These are phyloP conservation scores for Drosophila barbarae DNA, from an alignment of 2,888 invertebrate species.

Conservation along the genomic window DNA sequence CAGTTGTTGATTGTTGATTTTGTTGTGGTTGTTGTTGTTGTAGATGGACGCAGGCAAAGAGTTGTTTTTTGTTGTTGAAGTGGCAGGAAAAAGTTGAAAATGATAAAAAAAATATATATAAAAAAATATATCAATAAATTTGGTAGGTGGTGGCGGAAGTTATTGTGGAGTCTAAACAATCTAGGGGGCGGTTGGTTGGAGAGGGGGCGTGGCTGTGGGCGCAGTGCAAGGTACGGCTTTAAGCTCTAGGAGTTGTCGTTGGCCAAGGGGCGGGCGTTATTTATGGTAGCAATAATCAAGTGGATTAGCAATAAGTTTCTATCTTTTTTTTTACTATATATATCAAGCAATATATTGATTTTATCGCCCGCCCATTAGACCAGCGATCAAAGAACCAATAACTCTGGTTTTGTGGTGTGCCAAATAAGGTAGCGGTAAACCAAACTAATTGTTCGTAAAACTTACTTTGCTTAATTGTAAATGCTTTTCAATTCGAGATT, in stretches of 20 bases:
- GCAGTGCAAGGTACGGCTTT: constrained; percentile 19
- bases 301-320: neutral
- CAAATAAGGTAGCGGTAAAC: constrained; percentile 58
- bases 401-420: constrained; percentile 25
- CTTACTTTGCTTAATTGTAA: constrained; percentile 74
- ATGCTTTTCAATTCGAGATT: constrained; percentile 58
- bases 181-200: constrained; percentile 26
- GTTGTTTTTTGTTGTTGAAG: constrained; percentile 29
- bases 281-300: neutral
- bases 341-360: neutral
- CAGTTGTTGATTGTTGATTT: constrained; percentile 24
- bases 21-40: constrained; percentile 45
- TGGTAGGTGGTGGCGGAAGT: neutral
- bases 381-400: constrained; percentile 26
- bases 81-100: constrained; percentile 20
- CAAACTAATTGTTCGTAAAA: constrained; percentile 52
- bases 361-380: constrained; percentile 12
- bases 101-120: constrained; percentile 43
- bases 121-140: constrained; percentile 57
- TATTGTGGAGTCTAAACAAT: constrained; percentile 30
- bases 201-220: constrained; percentile 10
- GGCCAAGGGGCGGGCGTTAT: constrained; percentile 5
- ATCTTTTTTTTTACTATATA: neutral
- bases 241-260: constrained; percentile 4
- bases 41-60: constrained; percentile 64